phyloP scores from a whole-genome alignment of 2,888 invertebrate species.

The Acanthosepion esculentum region DNA sequence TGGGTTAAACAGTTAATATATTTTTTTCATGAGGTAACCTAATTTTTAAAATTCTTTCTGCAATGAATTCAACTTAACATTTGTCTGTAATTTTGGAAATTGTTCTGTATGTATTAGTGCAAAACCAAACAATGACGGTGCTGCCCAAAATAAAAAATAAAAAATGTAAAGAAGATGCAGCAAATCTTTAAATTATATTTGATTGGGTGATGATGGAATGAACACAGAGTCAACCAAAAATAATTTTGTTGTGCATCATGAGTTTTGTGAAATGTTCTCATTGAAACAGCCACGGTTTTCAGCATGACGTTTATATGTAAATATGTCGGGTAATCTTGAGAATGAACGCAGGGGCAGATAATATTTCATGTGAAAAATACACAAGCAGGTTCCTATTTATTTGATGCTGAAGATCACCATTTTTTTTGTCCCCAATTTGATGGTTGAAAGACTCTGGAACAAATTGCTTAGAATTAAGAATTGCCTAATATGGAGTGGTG shows the following conservation, averaged over 20 bases:
- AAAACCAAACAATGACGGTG: too few species aligned
- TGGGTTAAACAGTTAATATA: too few species aligned
- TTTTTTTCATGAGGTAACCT: too few species aligned
- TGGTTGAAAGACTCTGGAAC: background rate
- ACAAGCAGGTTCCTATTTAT: background rate
- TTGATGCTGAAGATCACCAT: background rate
- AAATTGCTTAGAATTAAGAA: slow-evolving; percentile 4
- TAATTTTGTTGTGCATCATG: background rate
- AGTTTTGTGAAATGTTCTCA: background rate
- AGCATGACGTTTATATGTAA: background rate
- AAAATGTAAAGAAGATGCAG: too few species aligned
- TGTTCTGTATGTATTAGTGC: too few species aligned
- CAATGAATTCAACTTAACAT: too few species aligned
- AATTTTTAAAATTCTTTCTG: too few species aligned
- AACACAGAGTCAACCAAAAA: too few species aligned
- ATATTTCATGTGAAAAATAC: background rate
- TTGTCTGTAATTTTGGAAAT: too few species aligned
- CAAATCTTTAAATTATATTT: too few species aligned
- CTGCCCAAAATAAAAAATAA: too few species aligned
- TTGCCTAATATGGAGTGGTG: background rate
- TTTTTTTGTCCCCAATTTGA: slow-evolving; percentile 7
- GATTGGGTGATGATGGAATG: too few species aligned
- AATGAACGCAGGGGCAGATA: background rate
- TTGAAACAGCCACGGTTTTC: background rate
- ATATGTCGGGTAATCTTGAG: background rate